Base-by-base conservation (phyloP, 92 coral and sea anemone species). In the Diadumene lineata region DNA sequence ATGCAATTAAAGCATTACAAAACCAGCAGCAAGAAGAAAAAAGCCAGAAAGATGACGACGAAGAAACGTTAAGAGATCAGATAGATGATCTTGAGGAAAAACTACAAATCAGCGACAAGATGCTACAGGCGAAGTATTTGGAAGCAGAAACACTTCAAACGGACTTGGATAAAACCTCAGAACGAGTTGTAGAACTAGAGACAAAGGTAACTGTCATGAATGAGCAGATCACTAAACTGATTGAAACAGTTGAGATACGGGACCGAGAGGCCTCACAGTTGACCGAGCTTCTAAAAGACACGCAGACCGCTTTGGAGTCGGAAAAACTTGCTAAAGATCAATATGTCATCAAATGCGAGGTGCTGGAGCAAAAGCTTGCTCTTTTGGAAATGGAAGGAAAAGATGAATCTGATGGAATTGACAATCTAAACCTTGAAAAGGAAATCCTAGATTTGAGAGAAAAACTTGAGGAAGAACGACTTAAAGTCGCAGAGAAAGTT, bases 291-390 rank as follows among this genome's bases (percentile, higher is more conserved):
- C 67, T 87, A 13, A 77, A 66, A 72, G 86, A 79, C 51, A 78
- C 84, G 0, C 74, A 88, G 60, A 80, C 83, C 30, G 84, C 81
- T 25, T 75, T 81, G 44, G 73, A 88, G 72, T 81, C 93, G 1
- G 93, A 88, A 56, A 89, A 84, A 69, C 77, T 86, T 60, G 80
- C 89, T 0, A 90, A 85, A 31, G 82, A 88, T 30, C 88, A 91
- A 68, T 82, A 81, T 67, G 72, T 82, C 55, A 70, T 91, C 31
- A 87, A 82, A 74, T 91, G 97, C 31, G 86, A 88, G 50, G 74
- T 79, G 81, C 50, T 91, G 51, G 97, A 87, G 60, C 77, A 86
- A 68, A 84, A 81, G 66, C 50, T 84, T 2, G 58, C 73, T 26
- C 69, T 91, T 32, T 68, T 85, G 22, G 97, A 91, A 61, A 61